phyloP scores from a whole-genome alignment of 2,888 invertebrate genomes.

The Pardosa pseudoannulata region DNA sequence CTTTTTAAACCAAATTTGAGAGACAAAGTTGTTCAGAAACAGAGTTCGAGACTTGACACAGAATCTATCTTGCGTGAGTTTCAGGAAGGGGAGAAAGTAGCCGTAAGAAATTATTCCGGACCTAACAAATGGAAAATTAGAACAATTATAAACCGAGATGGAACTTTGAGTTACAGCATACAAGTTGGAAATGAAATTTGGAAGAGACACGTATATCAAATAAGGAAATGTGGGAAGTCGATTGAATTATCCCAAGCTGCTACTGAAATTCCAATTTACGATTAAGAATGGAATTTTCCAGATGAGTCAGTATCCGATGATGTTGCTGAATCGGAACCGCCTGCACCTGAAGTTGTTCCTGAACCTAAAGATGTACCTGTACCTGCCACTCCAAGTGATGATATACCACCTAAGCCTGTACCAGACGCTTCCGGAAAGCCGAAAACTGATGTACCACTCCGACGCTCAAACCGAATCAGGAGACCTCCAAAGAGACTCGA shows the following conservation, averaged over 20 bases:
- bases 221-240: constrained; percentile 44
- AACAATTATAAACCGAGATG: constrained; percentile 38
- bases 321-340: constrained; percentile 43
- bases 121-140: constrained; percentile 35
- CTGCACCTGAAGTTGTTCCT: constrained; percentile 23
- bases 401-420: too few relatives aligned
- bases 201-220: constrained; percentile 45
- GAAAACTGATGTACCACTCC: too few relatives aligned
- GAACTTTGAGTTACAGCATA: constrained; percentile 34
- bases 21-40: constrained; percentile 43
- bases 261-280: constrained; percentile 45
- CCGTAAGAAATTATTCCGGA: constrained; percentile 48
- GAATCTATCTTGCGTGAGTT: constrained; percentile 52
- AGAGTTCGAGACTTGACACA: constrained; percentile 49
- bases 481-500: constrained; percentile 40
- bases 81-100: constrained; percentile 53
- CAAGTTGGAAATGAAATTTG: constrained; percentile 42
- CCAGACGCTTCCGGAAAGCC: too few relatives aligned
- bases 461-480: constrained; percentile 25
- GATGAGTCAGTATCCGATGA: constrained; percentile 44
- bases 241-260: constrained; percentile 45
- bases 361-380: constrained; percentile 23
- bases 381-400: too few relatives aligned
- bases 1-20: constrained; percentile 48
- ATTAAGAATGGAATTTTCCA: constrained; percentile 42